Evolutionary conservation across 2,113 vertebrate genomes (phyloP).

Genomic region (Mesocricetus auratus): DNA sequence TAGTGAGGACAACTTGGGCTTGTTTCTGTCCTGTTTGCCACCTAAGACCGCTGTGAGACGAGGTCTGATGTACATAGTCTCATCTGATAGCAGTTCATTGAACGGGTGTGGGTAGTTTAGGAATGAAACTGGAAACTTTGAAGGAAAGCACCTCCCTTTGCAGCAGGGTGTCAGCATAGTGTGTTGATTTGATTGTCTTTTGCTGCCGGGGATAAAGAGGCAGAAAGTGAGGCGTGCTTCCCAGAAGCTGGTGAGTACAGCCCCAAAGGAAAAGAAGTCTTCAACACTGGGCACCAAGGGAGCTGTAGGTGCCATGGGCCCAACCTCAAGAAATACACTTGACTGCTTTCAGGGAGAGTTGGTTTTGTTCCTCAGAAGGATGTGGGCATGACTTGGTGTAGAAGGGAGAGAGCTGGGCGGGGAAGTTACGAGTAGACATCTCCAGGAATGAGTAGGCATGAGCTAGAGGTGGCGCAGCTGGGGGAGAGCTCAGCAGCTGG

Average conservation of each 20-base stretch:
- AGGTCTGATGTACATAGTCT: not conserved
- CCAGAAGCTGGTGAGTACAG: not conserved
- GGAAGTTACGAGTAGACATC: not conserved
- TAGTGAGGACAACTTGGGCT: not conserved
- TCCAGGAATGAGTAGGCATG: not conserved
- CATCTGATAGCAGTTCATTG: rapidly evolving
- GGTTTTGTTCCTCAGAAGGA: not conserved
- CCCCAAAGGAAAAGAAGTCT: not conserved
- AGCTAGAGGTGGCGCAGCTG: not conserved
- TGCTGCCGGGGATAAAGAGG: not conserved
- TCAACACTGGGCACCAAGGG: not conserved
- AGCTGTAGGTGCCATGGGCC: not conserved
- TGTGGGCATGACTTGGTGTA: not conserved
- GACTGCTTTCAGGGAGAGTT: not conserved
- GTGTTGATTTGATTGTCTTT: not conserved
- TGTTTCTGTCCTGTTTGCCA: not conserved
- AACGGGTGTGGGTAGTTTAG: rapidly evolving
- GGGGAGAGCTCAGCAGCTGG: too few relatives aligned
- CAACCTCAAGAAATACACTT: not conserved
- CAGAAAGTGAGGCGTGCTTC: not conserved
- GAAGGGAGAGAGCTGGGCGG: not conserved
- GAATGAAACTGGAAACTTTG: not conserved
- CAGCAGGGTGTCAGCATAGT: not conserved
- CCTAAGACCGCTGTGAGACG: not conserved
- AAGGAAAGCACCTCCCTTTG: not conserved